A percentile compares a stretch with the other conserved stretches of the same genome.
phyloP scores from a whole-genome alignment of 2,113 vertebrate genomes.

The Parotia lawesii region DNA sequence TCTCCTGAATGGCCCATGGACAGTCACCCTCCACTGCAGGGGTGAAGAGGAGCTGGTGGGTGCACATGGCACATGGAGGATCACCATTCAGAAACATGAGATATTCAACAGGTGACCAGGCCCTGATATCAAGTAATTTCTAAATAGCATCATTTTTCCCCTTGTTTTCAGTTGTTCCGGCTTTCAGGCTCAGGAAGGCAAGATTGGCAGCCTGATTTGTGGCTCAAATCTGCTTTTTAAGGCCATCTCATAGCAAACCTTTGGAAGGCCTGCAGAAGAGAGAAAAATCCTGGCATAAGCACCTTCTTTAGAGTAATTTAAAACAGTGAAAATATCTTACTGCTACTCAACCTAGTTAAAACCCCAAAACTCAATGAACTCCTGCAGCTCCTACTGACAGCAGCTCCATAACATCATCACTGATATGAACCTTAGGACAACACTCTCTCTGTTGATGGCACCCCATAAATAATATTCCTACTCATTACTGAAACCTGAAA shows the following conservation, averaged over 20 bases:
- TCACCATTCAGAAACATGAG: background rate
- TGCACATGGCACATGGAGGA: fast-evolving
- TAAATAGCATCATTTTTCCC: background rate
- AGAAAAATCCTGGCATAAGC: background rate
- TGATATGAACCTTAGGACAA: conserved; percentile 46
- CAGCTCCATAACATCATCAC: conserved; percentile 2
- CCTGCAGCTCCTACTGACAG: conserved; percentile 1
- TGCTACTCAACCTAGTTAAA: conserved; percentile 28
- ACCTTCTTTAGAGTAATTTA: background rate
- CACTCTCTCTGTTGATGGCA: background rate
- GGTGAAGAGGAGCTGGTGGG: background rate
- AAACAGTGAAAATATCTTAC: background rate
- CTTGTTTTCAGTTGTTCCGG: background rate
- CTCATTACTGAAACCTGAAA: conserved; percentile 34
- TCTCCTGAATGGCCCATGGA: background rate
- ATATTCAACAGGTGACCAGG: background rate
- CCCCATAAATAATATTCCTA: conserved; percentile 28
- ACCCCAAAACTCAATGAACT: conserved; percentile 8
- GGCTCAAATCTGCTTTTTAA: background rate
- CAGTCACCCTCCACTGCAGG: background rate
- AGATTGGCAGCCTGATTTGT: background rate
- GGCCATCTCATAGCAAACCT: background rate
- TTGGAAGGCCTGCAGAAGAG: background rate
- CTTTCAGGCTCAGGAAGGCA: background rate
- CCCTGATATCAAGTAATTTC: background rate